These are phyloP conservation scores for Miichthys miiuy DNA, from an alignment of 2,797 vertebrate species.

Conservation along the genomic window DNA sequence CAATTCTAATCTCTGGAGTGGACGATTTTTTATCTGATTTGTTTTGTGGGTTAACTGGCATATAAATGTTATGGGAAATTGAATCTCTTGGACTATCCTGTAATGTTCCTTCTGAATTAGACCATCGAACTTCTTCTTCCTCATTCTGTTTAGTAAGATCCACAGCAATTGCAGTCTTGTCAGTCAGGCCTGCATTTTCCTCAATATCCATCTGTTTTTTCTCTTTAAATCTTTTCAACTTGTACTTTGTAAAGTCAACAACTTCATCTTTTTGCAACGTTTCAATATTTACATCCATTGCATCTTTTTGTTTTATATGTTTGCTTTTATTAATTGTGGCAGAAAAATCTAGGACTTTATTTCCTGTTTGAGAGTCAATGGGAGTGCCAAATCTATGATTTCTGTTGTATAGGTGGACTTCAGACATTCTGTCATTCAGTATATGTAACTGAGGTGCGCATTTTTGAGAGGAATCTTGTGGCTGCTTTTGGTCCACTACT, in stretches of 20 bases:
- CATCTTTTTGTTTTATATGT: conserved; percentile 41
- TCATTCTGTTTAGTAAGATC: conserved; percentile 79
- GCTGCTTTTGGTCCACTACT: conserved; percentile 42
- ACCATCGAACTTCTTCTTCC: conserved; percentile 67
- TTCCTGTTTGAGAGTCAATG: conserved; percentile 51
- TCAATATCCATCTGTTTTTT: conserved; percentile 52
- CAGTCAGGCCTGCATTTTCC: conserved; percentile 19
- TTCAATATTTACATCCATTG: neutral
- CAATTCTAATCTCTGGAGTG: conserved; percentile 37
- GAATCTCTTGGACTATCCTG: conserved; percentile 31
- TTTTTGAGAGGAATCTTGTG: conserved; percentile 28
- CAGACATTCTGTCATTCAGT: conserved; percentile 66
- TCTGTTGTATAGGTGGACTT: conserved; percentile 71
- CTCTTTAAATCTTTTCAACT: conserved; percentile 74
- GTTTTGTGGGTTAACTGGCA: conserved; percentile 42
- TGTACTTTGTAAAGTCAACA: conserved; percentile 83
- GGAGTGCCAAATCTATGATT: conserved; percentile 44
- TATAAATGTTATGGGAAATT: conserved; percentile 39
- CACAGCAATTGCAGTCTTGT: conserved; percentile 50
- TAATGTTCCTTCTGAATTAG: conserved; percentile 33
- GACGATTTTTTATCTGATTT: conserved; percentile 46
- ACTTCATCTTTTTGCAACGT: conserved; percentile 49
- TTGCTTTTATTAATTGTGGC: conserved; percentile 52
- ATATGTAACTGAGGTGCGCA: conserved; percentile 73
- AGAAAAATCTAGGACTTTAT: conserved; percentile 83